A percentile compares a stretch with the other conserved stretches of the same genome.
phyloP scores from a whole-genome alignment of 2,797 vertebrate species.

The Molossus molossus region DNA sequence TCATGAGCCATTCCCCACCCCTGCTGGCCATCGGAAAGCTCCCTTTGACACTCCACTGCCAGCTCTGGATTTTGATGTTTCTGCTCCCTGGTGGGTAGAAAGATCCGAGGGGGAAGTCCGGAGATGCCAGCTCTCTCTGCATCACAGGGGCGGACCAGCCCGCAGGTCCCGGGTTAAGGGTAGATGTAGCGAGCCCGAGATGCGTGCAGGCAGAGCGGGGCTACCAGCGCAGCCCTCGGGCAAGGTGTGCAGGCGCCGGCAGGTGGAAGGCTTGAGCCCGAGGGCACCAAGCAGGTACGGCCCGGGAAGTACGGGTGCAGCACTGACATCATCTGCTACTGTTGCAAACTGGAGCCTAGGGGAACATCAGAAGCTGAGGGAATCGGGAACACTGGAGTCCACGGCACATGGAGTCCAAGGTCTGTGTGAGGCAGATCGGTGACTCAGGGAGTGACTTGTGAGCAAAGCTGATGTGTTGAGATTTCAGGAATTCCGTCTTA shows the following conservation, averaged over 20 bases:
- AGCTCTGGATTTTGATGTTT: not conserved
- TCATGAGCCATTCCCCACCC: no score
- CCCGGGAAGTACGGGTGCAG: not conserved
- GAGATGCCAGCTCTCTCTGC: not conserved
- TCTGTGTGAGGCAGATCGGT: not conserved
- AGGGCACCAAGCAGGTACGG: not conserved
- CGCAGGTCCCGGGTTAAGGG: rapidly evolving
- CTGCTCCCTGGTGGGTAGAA: not conserved
- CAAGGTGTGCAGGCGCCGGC: not conserved
- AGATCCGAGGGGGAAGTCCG: not conserved
- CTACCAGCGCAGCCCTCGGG: not conserved
- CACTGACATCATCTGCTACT: not conserved
- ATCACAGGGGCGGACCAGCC: not conserved
- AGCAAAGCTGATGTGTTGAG: not conserved
- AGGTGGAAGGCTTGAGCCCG: no score
- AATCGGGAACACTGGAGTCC: not conserved
- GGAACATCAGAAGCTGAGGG: not conserved
- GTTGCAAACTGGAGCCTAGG: not conserved
- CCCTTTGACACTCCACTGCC: not conserved
- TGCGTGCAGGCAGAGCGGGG: not conserved
- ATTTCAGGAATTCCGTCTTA: slow-evolving; percentile 15
- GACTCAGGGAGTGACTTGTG: not conserved
- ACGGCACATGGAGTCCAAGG: not conserved
- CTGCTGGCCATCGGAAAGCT: not conserved
- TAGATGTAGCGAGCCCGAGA: not conserved